Evolutionary conservation across 2,888 invertebrate species (phyloP).

Genomic region (Argynnis bischoffii): DNA sequence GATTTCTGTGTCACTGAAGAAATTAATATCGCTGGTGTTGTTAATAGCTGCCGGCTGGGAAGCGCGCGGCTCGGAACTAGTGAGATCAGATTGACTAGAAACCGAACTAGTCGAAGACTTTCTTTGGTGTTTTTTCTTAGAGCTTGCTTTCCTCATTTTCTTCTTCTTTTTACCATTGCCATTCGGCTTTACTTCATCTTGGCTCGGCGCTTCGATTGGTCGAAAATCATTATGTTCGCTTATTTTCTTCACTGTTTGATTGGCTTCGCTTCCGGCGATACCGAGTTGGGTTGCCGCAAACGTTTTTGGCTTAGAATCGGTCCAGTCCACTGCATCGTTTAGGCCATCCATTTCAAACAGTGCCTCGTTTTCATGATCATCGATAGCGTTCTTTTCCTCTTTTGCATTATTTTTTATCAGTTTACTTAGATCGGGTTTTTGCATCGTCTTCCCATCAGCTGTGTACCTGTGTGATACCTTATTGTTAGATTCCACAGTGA

Average conservation of each 20-base stretch:
- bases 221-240: slow-evolving; percentile 85
- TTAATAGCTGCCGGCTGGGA: slow-evolving; percentile 63
- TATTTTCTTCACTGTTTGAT: slow-evolving; percentile 83
- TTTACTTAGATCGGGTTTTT: slow-evolving; percentile 81
- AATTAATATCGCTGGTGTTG: slow-evolving; percentile 79
- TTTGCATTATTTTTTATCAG: slow-evolving; percentile 69
- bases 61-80: slow-evolving; percentile 70
- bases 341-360: slow-evolving; percentile 86
- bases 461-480: slow-evolving; percentile 72
- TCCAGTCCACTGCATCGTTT: slow-evolving; percentile 79
- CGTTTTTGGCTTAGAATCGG: slow-evolving; percentile 78
- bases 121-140: slow-evolving; percentile 91
- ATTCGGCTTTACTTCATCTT: slow-evolving; percentile 79
- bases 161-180: slow-evolving; percentile 87
- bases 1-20: slow-evolving; percentile 96
- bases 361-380: slow-evolving; percentile 79
- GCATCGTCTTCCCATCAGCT: slow-evolving; percentile 80
- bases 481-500: no score
- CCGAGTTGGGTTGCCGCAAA: slow-evolving; percentile 81
- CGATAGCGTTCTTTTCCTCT: slow-evolving; percentile 47
- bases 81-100: slow-evolving; percentile 78
- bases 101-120: slow-evolving; percentile 84
- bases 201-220: slow-evolving; percentile 75
- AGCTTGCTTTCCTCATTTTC: slow-evolving; percentile 89
- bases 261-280: slow-evolving; percentile 70